Conservation (phyloP, 2,888 invertebrate species). For the Melanargia galathea region DNA sequence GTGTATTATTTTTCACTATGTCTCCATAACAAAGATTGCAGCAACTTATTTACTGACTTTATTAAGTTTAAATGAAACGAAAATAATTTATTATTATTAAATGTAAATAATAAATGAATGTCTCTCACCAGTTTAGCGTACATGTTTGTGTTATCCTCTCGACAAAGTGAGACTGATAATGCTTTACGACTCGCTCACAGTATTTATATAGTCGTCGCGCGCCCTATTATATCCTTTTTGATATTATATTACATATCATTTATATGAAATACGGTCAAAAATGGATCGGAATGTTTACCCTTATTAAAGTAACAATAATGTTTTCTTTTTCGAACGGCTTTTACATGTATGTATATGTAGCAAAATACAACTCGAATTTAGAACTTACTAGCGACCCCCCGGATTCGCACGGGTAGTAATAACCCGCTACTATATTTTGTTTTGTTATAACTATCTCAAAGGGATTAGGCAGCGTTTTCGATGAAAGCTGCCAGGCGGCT, state of each 20-base stretch:
- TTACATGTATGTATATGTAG: background rate
- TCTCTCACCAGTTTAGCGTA: slow-evolving; percentile 74
- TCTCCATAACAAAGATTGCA: background rate
- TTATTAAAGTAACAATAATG: background rate
- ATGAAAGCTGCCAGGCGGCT: too few relatives aligned
- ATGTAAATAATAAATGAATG: slow-evolving; percentile 22
- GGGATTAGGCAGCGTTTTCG: too few relatives aligned
- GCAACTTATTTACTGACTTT: background rate
- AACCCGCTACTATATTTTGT: too few relatives aligned
- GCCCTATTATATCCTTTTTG: slow-evolving; percentile 29
- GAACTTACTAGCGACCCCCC: too few relatives aligned
- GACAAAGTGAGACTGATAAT: slow-evolving; percentile 73
- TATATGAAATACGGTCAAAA: slow-evolving; percentile 20
- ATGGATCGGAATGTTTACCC: background rate
- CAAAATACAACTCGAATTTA: background rate
- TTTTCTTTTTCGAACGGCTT: background rate
- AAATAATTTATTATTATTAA: slow-evolving; percentile 2
- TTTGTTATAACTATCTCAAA: too few relatives aligned
- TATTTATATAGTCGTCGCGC: slow-evolving; percentile 42
- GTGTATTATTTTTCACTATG: too few relatives aligned
- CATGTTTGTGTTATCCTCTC: slow-evolving; percentile 74
- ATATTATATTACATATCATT: slow-evolving; percentile 21
- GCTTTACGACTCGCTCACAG: background rate
- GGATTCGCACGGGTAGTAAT: too few relatives aligned
- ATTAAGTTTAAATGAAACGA: too few relatives aligned